Evolutionary conservation across 2,888 invertebrate species (phyloP), one percentile per base, ranked within the genome.

Genomic region (Norana najaformis): DNA sequence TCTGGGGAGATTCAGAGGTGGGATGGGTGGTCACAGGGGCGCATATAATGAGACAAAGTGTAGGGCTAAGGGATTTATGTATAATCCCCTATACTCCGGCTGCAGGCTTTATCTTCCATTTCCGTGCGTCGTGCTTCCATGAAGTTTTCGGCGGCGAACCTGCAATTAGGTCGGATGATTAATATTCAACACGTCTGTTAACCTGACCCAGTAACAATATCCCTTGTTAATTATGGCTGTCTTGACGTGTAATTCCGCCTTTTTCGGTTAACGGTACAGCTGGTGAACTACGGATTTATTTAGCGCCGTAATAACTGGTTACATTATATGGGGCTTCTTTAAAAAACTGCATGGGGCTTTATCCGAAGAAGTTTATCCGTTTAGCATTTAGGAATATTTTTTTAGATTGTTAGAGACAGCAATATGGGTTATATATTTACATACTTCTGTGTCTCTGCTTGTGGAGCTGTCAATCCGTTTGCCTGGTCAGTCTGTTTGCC

Each of bases 81-180:
- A 69, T 6, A n/a, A 8, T n/a, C 16, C 69, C 8, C 3, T 8
- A 69, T 47, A 11, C 11, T 47, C 3, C 53, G 30, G 53, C 53
- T 53, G 53, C 23, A 53, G 13, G 14, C 47, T 53, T 23, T 53
- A 30, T 53, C 53, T 3, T 69, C 69, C 69, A 16, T 69, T 23
- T 47, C 47, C 47, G 4, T 47, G 47, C 47, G 47, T 47, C 69
- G 69, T n/a, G 30, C n/a, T n/a, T 69, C 69, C n/a, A 69, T 69
- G 69, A 69, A 69, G 69, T 69, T n/a, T 23, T 23, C n/a, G 69
- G n/a, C n/a, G 69, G n/a, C 11, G 6, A 69, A n/a, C 69, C 69
- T 69, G 69, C n/a, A 69, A 69, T 69, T 69, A 69, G 69, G 69
- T n/a, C 69, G 69, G 69, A 69, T 69, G 69, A 69, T 69, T 69